phyloP scores from a whole-genome alignment of 1,140 invertebrate genomes.

The Telenomus remus region DNA sequence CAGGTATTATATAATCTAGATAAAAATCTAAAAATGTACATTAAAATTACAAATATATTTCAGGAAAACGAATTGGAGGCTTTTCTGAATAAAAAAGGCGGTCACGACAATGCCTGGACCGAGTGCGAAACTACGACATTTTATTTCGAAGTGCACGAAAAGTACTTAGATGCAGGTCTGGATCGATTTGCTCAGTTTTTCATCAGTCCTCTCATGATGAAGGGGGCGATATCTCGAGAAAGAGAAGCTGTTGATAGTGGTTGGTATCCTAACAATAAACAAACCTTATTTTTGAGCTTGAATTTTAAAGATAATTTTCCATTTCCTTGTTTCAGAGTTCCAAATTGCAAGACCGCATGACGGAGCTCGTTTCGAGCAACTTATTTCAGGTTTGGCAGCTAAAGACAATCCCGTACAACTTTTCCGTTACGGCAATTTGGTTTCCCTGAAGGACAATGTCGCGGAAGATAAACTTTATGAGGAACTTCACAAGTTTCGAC shows the following conservation, averaged over 20 bases:
- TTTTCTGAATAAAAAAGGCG: constrained; percentile 87
- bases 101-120: constrained; percentile 88
- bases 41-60: too few relatives aligned
- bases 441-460: constrained; percentile 84
- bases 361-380: constrained; percentile 81
- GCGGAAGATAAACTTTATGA: constrained; percentile 80
- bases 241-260: constrained; percentile 94
- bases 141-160: constrained; percentile 90
- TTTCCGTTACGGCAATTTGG: constrained; percentile 91
- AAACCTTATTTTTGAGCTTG: too few relatives aligned
- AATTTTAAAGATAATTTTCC: neutral
- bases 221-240: constrained; percentile 91
- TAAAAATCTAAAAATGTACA: too few relatives aligned
- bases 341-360: constrained; percentile 83
- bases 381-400: constrained; percentile 82
- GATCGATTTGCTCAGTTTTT: constrained; percentile 95
- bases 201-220: constrained; percentile 89
- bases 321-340: constrained; percentile 79
- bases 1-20: too few relatives aligned
- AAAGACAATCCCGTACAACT: constrained; percentile 84
- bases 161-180: constrained; percentile 82
- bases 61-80: constrained; percentile 89
- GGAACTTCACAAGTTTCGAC: constrained; percentile 85
- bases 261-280: constrained; percentile 65
- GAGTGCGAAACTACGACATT: constrained; percentile 90